Base-by-base conservation (phyloP, 2,888 invertebrate species). In the Pachliopta kotzebuea region DNA sequence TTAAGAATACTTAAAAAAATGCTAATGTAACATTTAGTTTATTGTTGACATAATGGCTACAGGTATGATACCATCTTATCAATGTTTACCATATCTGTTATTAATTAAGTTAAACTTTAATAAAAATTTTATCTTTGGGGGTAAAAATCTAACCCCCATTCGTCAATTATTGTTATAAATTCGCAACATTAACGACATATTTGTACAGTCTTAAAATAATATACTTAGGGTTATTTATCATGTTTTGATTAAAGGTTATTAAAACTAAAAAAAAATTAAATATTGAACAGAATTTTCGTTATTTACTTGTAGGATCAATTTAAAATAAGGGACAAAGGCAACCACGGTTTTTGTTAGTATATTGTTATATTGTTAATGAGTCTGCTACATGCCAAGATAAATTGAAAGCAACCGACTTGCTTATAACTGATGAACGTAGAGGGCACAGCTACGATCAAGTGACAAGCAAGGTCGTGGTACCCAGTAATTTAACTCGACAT, bases 401-500 rank as follows among this genome's bases (percentile, higher is more conserved):
- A 56, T 60, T 54, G 29, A 52, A 64, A 50, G 18, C 60, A 23
- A 54, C 45, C 24, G 50, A 20, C 52, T 53, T 45, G 23, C 29
- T 58, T 42, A 17, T 55, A 57, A 31, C 23, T 29, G 58, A 52
- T 24, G 54, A 60, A 60, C 54, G 37, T 57, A 18, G 55, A 65
- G 42, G 24, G 59, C 56, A 58, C 49, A 63, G 58, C 61, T 71
- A 74, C 70, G 67, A 67, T 74, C 74, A 75, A 79, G 76, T 81
- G 79, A 85, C 84, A 81, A 72, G 76, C 87, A 85, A 90, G 88
- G 88, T 83, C 87, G 80, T 74, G 77, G 80, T 78, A 77, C 80
- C 78, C 79, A 75, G 86, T 88, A 87, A 89, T 89, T 82, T 84
- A 85, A 89, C 84, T 83, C 85, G 79, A 84, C 86, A 88, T 90